Evolutionary conservation across 2,888 invertebrate genomes (phyloP).

Genomic region (Enchytraeus crypticus): DNA sequence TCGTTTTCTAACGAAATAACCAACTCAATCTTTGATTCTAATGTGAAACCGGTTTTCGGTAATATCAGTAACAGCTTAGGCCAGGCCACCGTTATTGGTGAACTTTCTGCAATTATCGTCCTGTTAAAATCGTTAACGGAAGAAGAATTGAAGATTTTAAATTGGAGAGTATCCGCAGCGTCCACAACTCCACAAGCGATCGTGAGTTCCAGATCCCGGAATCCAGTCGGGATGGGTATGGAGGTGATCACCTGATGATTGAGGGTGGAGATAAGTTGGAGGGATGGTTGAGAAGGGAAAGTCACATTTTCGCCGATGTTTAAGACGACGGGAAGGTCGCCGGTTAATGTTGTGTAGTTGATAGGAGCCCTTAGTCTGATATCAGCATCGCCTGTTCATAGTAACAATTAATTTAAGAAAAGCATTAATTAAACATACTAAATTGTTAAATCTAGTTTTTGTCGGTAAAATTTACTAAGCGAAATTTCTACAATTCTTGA

Average conservation of each 20-base stretch:
- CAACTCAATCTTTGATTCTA: background rate
- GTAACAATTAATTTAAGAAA: too few species aligned
- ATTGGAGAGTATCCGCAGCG: slow-evolving; percentile 34
- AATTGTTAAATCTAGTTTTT: too few species aligned
- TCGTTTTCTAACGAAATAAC: background rate
- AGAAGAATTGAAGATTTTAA: too few species aligned
- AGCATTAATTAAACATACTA: too few species aligned
- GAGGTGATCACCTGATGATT: slow-evolving; percentile 29
- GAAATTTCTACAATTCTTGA: too few species aligned
- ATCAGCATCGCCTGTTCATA: too few species aligned
- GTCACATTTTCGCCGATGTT: slow-evolving; percentile 33
- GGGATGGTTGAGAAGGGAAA: slow-evolving; percentile 9
- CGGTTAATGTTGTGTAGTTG: slow-evolving; percentile 36
- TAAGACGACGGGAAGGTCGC: slow-evolving; percentile 34
- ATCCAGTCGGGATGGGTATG: slow-evolving; percentile 12
- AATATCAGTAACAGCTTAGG: background rate
- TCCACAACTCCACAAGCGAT: slow-evolving; percentile 39
- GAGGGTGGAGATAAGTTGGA: slow-evolving; percentile 27
- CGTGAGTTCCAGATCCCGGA: slow-evolving; percentile 28
- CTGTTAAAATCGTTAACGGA: slow-evolving; percentile 14
- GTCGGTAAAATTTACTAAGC: too few species aligned
- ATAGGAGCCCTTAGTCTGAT: too few species aligned
- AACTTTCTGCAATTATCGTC: slow-evolving; percentile 6
- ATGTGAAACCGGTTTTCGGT: background rate
- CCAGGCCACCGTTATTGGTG: slow-evolving; percentile 5